These are phyloP conservation scores for Eurytoma californica DNA, from an alignment of 2,888 invertebrate species.

Conservation along the genomic window DNA sequence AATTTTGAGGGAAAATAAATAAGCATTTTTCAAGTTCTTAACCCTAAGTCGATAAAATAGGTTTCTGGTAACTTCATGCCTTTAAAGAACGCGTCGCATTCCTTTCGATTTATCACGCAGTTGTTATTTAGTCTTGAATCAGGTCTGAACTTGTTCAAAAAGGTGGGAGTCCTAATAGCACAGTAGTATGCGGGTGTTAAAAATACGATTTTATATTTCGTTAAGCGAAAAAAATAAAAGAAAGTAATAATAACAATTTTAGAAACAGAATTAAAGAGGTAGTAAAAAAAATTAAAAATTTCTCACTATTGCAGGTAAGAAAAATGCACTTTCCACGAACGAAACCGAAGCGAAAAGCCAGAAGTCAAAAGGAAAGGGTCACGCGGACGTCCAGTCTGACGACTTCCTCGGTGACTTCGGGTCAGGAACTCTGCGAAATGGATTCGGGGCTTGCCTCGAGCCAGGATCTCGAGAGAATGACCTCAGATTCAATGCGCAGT, in stretches of 20 bases:
- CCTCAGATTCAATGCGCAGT: background rate
- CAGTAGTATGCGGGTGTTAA: background rate
- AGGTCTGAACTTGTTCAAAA: constrained; percentile 49
- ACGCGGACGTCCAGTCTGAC: constrained; percentile 17
- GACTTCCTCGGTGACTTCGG: constrained; percentile 13
- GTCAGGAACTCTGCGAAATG: constrained; percentile 61
- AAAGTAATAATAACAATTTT: background rate
- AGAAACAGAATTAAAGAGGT: background rate
- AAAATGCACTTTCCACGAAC: constrained; percentile 45
- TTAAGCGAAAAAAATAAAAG: constrained; percentile 6
- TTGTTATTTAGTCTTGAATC: constrained; percentile 25
- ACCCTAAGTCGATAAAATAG: constrained; percentile 38
- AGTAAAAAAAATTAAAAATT: constrained; percentile 1
- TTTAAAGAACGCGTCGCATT: constrained; percentile 2
- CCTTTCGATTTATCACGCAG: constrained; percentile 31
- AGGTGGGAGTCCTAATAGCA: constrained; percentile 5
- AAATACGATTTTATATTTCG: constrained; percentile 11
- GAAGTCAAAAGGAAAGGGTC: constrained; percentile 32
- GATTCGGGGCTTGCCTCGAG: constrained; percentile 73
- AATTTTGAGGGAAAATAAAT: too few relatives aligned
- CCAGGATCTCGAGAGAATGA: constrained; percentile 56
- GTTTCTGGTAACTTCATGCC: constrained; percentile 3
- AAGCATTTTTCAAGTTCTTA: background rate
- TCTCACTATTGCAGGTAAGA: constrained; percentile 34
- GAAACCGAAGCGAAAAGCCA: constrained; percentile 41